Evolutionary conservation across 2,113 vertebrate genomes (phyloP).

Genomic region (Pithys albifrons): DNA sequence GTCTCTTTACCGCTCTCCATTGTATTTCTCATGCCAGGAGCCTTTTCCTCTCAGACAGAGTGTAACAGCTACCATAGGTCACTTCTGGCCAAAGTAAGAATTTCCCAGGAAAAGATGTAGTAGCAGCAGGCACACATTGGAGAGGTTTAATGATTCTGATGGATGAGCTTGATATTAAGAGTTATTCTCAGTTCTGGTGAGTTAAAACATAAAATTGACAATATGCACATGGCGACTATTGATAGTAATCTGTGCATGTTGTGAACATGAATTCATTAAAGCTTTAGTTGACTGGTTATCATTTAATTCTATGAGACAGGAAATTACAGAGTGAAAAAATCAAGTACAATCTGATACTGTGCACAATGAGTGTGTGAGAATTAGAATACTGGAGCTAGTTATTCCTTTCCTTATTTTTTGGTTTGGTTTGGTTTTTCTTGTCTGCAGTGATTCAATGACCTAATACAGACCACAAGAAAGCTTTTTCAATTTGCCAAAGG

Average conservation of each 20-base stretch:
- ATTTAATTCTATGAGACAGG: background rate
- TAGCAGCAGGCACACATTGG: background rate
- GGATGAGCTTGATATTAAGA: background rate
- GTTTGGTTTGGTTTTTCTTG: background rate
- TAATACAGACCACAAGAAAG: constrained; percentile 37
- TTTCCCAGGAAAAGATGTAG: background rate
- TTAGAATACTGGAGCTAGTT: background rate
- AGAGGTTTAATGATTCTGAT: background rate
- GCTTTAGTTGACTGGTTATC: background rate
- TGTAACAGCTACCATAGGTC: background rate
- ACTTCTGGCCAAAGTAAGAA: background rate
- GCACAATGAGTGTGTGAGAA: background rate
- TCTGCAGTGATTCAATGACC: background rate
- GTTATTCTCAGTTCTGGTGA: background rate
- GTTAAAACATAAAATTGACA: background rate
- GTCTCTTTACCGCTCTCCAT: background rate
- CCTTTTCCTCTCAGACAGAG: background rate
- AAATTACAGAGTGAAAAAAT: background rate
- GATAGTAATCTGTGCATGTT: background rate
- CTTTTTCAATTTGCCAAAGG: background rate
- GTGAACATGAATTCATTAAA: background rate
- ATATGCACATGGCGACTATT: background rate
- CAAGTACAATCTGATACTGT: background rate
- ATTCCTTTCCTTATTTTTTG: background rate
- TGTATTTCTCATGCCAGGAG: background rate